A percentile compares a stretch with the other conserved stretches of the same genome.
Evolutionary conservation across 1,140 invertebrate genomes (phyloP).

Genomic region (Orius insidiosus): DNA sequence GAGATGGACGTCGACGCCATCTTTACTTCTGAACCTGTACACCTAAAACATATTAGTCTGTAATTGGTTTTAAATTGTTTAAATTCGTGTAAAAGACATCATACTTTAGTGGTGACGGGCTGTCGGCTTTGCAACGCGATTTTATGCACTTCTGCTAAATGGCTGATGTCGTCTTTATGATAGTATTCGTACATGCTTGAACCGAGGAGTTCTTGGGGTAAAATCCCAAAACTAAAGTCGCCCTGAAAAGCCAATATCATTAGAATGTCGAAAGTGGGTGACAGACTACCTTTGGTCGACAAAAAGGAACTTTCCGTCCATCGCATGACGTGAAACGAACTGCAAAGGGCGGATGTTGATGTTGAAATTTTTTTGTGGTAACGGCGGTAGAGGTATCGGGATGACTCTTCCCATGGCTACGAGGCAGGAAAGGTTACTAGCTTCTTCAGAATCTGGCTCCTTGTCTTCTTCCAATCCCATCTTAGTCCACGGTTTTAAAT

Average conservation of each 20-base stretch:
- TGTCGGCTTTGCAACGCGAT: conserved; percentile 48
- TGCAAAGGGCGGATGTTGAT: conserved; percentile 20
- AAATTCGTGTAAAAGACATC: neutral
- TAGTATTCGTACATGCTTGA: conserved; percentile 90
- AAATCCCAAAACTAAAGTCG: conserved; percentile 73
- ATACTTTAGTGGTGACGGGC: conserved; percentile 42
- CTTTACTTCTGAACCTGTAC: conserved; percentile 65
- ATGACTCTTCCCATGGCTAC: conserved; percentile 62
- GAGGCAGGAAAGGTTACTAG: conserved; percentile 66
- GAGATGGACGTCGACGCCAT: conserved; percentile 49
- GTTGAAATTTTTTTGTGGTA: conserved; percentile 16
- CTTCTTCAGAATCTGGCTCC: conserved; percentile 46
- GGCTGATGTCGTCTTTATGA: conserved; percentile 63
- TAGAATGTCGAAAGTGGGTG: neutral
- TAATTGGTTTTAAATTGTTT: neutral
- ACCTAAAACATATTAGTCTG: conserved; percentile 26
- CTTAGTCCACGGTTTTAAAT: conserved; percentile 82
- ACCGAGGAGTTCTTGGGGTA: conserved; percentile 77
- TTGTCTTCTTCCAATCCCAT: conserved; percentile 41
- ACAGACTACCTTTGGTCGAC: conserved; percentile 45
- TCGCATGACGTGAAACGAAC: conserved; percentile 42
- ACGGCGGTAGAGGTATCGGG: conserved; percentile 24
- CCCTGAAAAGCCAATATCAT: conserved; percentile 34
- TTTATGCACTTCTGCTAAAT: conserved; percentile 71
- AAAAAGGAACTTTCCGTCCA: conserved; percentile 43